Evolutionary conservation across 2,113 vertebrate species (phyloP).

Genomic region (Leucosticte australis): DNA sequence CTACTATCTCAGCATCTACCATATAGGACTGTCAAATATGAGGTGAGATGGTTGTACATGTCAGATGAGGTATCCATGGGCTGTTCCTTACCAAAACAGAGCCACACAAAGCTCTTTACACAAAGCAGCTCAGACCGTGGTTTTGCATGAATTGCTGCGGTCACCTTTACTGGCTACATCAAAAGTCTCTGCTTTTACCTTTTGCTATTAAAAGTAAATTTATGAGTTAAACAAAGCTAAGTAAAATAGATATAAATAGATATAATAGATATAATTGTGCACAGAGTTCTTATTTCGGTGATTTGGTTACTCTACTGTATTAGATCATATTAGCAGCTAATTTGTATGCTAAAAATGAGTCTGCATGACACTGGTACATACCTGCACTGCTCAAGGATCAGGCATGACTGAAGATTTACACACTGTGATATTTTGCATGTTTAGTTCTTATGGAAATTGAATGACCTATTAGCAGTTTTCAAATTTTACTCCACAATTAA

Average conservation of each 20-base stretch:
- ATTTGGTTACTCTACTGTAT: background rate
- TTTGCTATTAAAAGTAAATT: background rate
- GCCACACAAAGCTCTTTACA: background rate
- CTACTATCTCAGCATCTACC: background rate
- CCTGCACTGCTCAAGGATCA: background rate
- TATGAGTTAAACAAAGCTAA: background rate
- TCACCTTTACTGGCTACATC: background rate
- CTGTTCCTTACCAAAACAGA: background rate
- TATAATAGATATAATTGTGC: too few species aligned
- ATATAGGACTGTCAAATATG: background rate
- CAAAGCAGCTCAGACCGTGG: background rate
- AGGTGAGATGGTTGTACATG: background rate
- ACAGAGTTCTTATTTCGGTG: background rate
- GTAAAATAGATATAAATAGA: background rate
- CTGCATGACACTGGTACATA: background rate
- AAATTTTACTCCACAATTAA: background rate
- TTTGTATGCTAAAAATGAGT: background rate
- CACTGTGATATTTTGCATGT: background rate
- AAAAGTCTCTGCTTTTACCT: background rate
- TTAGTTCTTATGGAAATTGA: background rate
- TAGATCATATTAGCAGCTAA: background rate
- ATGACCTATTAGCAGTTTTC: background rate
- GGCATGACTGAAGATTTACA: too few species aligned
- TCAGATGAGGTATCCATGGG: background rate
- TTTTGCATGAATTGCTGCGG: rapidly evolving